Base-by-base conservation (phyloP, 2,888 invertebrate species). In the Loripinus fragilis region DNA sequence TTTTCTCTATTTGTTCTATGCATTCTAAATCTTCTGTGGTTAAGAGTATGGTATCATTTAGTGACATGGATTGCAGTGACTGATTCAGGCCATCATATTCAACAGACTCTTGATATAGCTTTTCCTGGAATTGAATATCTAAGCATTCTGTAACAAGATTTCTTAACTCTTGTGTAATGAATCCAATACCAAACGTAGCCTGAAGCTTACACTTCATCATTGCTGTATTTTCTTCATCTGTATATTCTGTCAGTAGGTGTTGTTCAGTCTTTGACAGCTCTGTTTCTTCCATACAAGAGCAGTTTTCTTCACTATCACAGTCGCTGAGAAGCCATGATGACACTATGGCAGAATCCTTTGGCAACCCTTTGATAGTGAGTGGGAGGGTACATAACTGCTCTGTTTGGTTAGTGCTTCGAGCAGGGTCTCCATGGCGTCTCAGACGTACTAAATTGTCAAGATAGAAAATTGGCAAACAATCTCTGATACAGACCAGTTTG, bases 301-400 rank as follows among this genome's bases (percentile, higher is more conserved):
- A 68, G 30, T 48, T 45, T 28, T 45, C 30, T 30, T 28, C 25
- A 5, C 68, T 48, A 12, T 68, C 68, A 48, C 68, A 68, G 17
- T 1, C 1, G 15, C 28, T 20, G 7, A 28, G 20, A 48, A 45
- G 68, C 68, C 68, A 68, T 20, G 42, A 45, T 7, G 28, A 28
- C n/a, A 48, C 33, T 3, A 60, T 17, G 20, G 30, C 33, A 33
- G 60, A 45, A 48, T 68, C 20, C 48, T 28, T 42, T 20, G 68
- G 68, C 17, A 68, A 30, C 17, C 68, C 68, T 68, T 68, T 42
- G 23, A 68, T 28, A 38, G 68, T 68, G 23, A 68, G 45, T 45
- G 68, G 68, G 8, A 68, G 30, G n/a, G 68, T 68, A 30, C 48
- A 45, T 2, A 68, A n/a, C 30, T 68, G 68, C 30, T 28, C 42